phyloP scores from a whole-genome alignment of 2,888 invertebrate species.

The Melolontha melolontha region DNA sequence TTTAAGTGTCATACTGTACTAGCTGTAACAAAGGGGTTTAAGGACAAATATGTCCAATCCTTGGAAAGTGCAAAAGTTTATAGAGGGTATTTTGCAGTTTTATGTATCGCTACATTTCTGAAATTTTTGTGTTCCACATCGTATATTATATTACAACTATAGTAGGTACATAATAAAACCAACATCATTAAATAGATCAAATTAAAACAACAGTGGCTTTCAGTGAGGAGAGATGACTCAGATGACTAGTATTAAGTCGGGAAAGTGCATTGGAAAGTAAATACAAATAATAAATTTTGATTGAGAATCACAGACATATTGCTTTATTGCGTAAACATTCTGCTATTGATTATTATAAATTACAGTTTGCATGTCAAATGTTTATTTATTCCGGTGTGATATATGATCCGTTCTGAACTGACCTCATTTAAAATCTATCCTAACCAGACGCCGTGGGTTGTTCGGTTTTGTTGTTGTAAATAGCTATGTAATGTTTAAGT shows the following conservation, averaged over 20 bases:
- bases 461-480: conserved; percentile 37
- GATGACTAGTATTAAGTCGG: conserved; percentile 12
- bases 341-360: conserved; percentile 42
- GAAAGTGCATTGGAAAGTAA: conserved; percentile 4
- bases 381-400: conserved; percentile 42
- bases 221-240: too few relatives aligned
- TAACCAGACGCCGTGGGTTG: conserved; percentile 40
- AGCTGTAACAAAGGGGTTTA: too few relatives aligned
- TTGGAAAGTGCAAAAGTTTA: too few relatives aligned
- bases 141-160: too few relatives aligned
- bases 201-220: too few relatives aligned
- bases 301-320: conserved; percentile 24
- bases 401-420: conserved; percentile 41
- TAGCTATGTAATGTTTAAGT: conserved; percentile 37
- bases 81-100: too few relatives aligned
- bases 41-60: too few relatives aligned
- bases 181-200: too few relatives aligned
- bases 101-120: too few relatives aligned
- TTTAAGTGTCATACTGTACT: too few relatives aligned
- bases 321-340: conserved; percentile 17
- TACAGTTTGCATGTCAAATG: conserved; percentile 39
- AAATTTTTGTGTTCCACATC: too few relatives aligned
- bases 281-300: conserved; percentile 34
- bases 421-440: conserved; percentile 44
- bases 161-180: too few relatives aligned